phyloP scores from a whole-genome alignment of 2,888 invertebrate genomes.

The Ormia ochracea region DNA sequence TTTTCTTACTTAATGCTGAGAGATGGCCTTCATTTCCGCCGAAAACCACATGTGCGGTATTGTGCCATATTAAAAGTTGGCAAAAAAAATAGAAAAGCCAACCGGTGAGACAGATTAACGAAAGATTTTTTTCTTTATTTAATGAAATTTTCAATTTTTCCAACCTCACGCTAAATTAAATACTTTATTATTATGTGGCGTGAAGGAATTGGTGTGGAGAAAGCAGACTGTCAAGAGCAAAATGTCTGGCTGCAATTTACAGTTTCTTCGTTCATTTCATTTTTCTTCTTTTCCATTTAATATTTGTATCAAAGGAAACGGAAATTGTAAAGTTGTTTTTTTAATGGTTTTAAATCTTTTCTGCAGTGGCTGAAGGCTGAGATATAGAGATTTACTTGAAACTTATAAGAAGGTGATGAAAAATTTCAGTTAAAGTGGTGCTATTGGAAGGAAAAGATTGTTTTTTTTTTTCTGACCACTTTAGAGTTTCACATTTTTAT shows the following conservation, averaged over 20 bases:
- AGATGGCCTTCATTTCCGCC: slow-evolving; percentile 41
- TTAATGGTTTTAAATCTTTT: slow-evolving; percentile 22
- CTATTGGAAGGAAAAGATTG: not conserved
- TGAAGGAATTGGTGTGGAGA: not conserved
- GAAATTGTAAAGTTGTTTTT: slow-evolving; percentile 54
- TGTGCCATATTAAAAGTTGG: slow-evolving; percentile 6
- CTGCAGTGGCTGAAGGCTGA: not conserved
- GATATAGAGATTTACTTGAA: slow-evolving; percentile 4
- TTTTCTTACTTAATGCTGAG: slow-evolving; percentile 7
- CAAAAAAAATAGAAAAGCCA: not conserved
- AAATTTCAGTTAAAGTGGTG: not conserved
- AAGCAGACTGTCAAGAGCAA: slow-evolving; percentile 2
- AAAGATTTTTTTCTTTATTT: not conserved
- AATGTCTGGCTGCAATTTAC: slow-evolving; percentile 42
- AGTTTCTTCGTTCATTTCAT: not conserved
- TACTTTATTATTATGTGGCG: slow-evolving; percentile 29
- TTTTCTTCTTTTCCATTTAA: not conserved
- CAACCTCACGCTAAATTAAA: slow-evolving; percentile 39
- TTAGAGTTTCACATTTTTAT: not conserved
- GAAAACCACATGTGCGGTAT: slow-evolving; percentile 5
- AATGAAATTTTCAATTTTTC: slow-evolving; percentile 5
- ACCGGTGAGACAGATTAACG: slow-evolving; percentile 4
- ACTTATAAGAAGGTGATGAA: not conserved
- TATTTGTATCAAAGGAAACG: slow-evolving; percentile 48
- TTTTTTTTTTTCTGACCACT: not conserved